Conservation (phyloP, 2,113 vertebrate genomes). For the Pipa parva region DNA sequence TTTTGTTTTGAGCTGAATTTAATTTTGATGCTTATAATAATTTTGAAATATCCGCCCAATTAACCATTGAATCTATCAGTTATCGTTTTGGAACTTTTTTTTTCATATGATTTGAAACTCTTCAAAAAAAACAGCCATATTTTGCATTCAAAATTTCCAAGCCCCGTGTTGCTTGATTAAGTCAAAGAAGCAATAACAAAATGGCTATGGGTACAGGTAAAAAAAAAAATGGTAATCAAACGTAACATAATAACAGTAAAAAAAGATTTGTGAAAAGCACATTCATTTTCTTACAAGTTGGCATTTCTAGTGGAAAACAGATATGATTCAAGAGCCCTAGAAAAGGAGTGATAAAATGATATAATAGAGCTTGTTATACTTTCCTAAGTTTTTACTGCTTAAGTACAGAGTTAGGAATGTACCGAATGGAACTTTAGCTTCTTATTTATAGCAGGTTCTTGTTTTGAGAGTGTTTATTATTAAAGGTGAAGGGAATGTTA, state of each 20-base stretch:
- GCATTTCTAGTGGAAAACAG: neutral
- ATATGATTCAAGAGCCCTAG: slow-evolving; percentile 15
- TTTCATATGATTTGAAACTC: too few relatives aligned
- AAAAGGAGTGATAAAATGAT: neutral
- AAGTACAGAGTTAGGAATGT: slow-evolving; percentile 1
- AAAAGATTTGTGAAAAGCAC: slow-evolving; percentile 4
- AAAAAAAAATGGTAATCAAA: slow-evolving; percentile 1
- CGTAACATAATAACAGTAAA: neutral
- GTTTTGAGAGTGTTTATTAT: too few relatives aligned
- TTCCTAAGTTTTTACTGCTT: slow-evolving; percentile 4
- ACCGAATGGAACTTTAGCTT: neutral
- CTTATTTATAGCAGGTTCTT: neutral
- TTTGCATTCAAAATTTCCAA: slow-evolving; percentile 16
- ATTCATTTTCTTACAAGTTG: slow-evolving; percentile 1
- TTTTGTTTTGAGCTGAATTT: too few relatives aligned
- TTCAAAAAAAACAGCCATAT: slow-evolving; percentile 26
- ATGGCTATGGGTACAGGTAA: neutral
- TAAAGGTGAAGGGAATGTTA: too few relatives aligned
- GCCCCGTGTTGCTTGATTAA: slow-evolving; percentile 24
- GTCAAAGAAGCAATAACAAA: slow-evolving; percentile 1
- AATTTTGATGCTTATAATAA: too few relatives aligned
- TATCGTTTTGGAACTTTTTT: too few relatives aligned
- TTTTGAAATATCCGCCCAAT: too few relatives aligned
- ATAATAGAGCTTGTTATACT: slow-evolving; percentile 1
- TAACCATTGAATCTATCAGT: too few relatives aligned